Percentiles rank a stretch among this genome's conserved stretches.
phyloP scores from a whole-genome alignment of 2,888 invertebrate genomes.

The Nowickia ferox region DNA sequence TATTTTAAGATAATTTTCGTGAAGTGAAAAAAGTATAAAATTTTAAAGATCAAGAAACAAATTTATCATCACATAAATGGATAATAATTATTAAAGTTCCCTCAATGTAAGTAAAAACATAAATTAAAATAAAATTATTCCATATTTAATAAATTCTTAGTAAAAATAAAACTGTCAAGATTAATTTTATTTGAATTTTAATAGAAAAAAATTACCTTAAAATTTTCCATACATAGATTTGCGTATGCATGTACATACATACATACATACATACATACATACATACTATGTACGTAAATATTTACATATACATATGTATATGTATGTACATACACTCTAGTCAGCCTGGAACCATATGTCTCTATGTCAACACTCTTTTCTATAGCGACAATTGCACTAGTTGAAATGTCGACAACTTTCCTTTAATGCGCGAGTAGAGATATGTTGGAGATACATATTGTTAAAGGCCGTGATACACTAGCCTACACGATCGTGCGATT shows the following conservation, averaged over 20 bases:
- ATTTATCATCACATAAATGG: not conserved
- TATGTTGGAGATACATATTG: too few relatives aligned
- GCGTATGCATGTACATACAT: not conserved
- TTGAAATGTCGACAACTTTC: too few relatives aligned
- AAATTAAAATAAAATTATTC: not conserved
- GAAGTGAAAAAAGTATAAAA: not conserved
- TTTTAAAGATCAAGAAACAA: not conserved
- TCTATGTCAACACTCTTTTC: too few relatives aligned
- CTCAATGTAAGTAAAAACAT: slow-evolving; percentile 8
- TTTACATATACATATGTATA: not conserved
- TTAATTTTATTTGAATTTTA: slow-evolving; percentile 11
- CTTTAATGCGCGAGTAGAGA: too few relatives aligned
- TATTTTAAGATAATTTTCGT: slow-evolving; percentile 7
- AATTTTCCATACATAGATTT: not conserved
- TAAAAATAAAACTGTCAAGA: slow-evolving; percentile 33
- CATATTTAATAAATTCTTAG: not conserved
- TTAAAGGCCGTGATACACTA: too few relatives aligned
- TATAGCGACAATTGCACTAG: too few relatives aligned
- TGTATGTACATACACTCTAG: too few relatives aligned
- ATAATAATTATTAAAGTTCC: not conserved
- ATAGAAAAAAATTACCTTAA: slow-evolving; percentile 22
- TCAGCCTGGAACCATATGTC: too few relatives aligned
- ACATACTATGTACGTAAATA: too few relatives aligned
- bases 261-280: not conserved
- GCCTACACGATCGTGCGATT: too few relatives aligned